Evolutionary conservation across 2,797 vertebrate genomes (phyloP).

Genomic region (Sarcoramphus papa): DNA sequence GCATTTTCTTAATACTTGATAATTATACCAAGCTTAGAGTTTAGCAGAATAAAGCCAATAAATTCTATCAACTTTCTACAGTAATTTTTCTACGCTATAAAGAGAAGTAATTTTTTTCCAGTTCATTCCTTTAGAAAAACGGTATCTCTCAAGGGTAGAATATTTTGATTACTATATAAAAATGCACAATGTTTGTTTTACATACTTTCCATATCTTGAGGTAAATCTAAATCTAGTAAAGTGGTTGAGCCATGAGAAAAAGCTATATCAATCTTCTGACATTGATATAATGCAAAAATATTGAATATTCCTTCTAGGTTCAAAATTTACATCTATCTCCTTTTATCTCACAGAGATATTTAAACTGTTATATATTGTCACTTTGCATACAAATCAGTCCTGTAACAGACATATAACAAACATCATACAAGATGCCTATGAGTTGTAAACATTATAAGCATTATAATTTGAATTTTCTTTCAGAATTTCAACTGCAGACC

Average conservation of each 20-base stretch:
- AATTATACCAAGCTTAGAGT: not conserved
- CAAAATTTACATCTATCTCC: not conserved
- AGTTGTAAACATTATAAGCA: not conserved
- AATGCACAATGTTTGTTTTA: not conserved
- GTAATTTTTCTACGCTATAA: not conserved
- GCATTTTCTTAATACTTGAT: not conserved
- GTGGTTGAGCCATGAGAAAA: not conserved
- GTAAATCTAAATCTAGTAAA: not conserved
- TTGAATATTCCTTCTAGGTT: not conserved
- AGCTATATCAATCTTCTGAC: not conserved
- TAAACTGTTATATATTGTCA: not conserved
- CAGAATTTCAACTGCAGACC: not conserved
- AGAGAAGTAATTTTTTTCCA: not conserved
- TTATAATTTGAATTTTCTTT: not conserved
- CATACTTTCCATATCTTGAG: not conserved
- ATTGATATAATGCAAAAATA: not conserved
- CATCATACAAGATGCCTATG: not conserved
- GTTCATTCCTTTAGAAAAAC: not conserved
- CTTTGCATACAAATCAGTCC: not conserved
- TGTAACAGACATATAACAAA: not conserved
- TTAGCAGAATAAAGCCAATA: not conserved
- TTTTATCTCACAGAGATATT: not conserved
- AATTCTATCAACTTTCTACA: not conserved
- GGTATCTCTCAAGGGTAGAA: not conserved
- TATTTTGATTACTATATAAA: conserved; percentile 16